phyloP scores from a whole-genome alignment of 2,888 invertebrate genomes.

The Ptychoptera albimana region DNA sequence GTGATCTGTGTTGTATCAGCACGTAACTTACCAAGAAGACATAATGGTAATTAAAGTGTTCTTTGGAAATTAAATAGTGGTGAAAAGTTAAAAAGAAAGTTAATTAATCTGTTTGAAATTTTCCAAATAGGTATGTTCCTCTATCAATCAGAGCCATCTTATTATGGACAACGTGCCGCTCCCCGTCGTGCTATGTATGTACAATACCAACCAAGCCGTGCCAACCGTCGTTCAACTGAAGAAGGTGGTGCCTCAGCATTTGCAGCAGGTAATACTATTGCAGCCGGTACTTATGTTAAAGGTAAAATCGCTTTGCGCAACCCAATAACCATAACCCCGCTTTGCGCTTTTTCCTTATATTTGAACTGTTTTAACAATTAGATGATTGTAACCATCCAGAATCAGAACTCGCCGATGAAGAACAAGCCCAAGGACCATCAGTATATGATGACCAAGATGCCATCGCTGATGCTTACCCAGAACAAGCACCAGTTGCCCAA shows the following conservation, averaged over 20 bases:
- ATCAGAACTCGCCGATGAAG: constrained; percentile 11
- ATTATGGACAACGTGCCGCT: constrained; percentile 15
- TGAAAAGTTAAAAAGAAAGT: neutral
- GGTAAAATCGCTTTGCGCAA: too few relatives aligned
- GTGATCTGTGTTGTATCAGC: constrained; percentile 4
- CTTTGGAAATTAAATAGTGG: neutral
- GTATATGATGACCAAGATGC: constrained; percentile 23
- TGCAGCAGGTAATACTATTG: constrained; percentile 22
- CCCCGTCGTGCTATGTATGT: constrained; percentile 23
- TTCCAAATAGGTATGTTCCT: constrained; percentile 8
- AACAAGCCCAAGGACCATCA: constrained; percentile 12
- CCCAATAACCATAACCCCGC: too few relatives aligned
- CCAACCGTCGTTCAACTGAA: constrained; percentile 20
- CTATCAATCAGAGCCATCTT: constrained; percentile 17
- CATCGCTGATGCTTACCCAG: constrained; percentile 27
- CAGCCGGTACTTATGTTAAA: too few relatives aligned
- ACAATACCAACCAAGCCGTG: constrained; percentile 17
- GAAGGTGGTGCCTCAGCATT: constrained; percentile 25
- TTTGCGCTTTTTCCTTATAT: neutral
- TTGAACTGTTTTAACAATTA: neutral
- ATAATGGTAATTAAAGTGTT: constrained; percentile 1
- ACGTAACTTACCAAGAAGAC: constrained; percentile 1
- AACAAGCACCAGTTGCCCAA: constrained; percentile 3
- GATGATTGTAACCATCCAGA: constrained; percentile 12
- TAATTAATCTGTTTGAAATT: too few relatives aligned